Percentiles rank a stretch among this genome's conserved stretches.
phyloP scores from a whole-genome alignment of 2,797 vertebrate species.

The Chelmon rostratus region DNA sequence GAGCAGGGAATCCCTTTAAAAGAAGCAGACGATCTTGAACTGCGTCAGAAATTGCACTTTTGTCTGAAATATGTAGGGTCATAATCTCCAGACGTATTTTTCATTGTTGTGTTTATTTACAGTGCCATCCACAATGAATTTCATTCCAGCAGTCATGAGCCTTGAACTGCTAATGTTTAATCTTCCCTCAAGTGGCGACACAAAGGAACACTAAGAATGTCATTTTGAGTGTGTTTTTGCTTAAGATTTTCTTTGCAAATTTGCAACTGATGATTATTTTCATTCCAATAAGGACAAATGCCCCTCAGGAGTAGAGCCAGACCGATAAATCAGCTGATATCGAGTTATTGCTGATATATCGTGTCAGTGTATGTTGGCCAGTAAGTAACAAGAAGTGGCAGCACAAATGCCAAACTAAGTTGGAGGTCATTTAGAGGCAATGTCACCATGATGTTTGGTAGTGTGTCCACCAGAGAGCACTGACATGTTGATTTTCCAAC shows the following conservation, averaged over 20 bases:
- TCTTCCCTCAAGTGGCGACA: neutral
- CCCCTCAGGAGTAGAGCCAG: neutral
- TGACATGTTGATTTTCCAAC: neutral
- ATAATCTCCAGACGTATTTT: neutral
- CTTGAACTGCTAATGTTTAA: neutral
- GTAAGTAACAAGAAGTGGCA: neutral
- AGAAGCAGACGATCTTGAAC: neutral
- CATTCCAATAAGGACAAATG: neutral
- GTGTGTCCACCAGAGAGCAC: constrained; percentile 4
- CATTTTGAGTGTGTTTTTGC: neutral
- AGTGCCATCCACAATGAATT: neutral
- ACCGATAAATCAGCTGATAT: neutral
- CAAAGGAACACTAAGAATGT: neutral
- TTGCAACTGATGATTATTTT: neutral
- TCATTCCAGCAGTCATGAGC: neutral
- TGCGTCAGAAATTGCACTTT: no score
- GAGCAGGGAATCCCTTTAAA: neutral
- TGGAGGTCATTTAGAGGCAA: neutral
- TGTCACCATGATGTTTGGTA: neutral
- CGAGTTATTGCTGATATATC: neutral
- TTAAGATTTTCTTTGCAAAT: neutral
- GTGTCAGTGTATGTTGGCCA: neutral
- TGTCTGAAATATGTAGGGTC: neutral
- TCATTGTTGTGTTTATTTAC: constrained; percentile 1
- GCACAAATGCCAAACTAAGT: neutral